phyloP scores from a whole-genome alignment of 1,140 invertebrate species.

The Bombyx mandarina region DNA sequence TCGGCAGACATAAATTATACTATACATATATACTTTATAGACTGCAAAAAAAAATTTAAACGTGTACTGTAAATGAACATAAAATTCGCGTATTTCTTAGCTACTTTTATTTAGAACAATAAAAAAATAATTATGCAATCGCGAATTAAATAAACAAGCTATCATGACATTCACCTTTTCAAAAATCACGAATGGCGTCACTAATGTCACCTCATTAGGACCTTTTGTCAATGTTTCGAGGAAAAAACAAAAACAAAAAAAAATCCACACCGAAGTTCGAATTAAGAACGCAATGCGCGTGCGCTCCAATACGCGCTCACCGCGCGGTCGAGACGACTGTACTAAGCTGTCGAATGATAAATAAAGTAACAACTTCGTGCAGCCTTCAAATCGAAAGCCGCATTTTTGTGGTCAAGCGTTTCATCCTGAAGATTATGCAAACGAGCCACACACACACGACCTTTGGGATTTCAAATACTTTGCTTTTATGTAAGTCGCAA shows the following conservation, averaged over 20 bases:
- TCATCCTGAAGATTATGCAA: constrained; percentile 48
- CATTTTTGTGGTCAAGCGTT: constrained; percentile 63
- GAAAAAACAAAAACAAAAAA: too few relatives aligned
- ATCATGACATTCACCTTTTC: too few relatives aligned
- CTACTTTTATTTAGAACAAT: too few relatives aligned
- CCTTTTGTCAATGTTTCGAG: constrained; percentile 1
- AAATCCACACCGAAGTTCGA: constrained; percentile 6
- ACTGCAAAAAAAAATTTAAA: too few relatives aligned
- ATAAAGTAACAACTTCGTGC: constrained; percentile 58
- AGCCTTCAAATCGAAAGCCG: constrained; percentile 63
- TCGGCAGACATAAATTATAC: too few relatives aligned
- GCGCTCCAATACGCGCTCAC: constrained; percentile 36
- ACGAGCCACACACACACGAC: constrained; percentile 31
- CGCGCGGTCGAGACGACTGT: constrained; percentile 36
- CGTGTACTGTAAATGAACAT: too few relatives aligned
- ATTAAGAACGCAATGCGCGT: constrained; percentile 20
- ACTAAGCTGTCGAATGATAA: constrained; percentile 50
- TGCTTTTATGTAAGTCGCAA: not conserved
- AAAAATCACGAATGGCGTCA: too few relatives aligned
- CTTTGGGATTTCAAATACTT: constrained; percentile 23
- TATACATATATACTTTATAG: too few relatives aligned
- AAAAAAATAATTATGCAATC: too few relatives aligned
- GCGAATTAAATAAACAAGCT: too few relatives aligned
- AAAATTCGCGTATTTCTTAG: too few relatives aligned
- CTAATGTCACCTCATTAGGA: constrained; percentile 37